Evolutionary conservation across 2,113 vertebrate species (phyloP), one percentile per base, ranked within the genome.

Genomic region (Oncorhynchus mykiss): DNA sequence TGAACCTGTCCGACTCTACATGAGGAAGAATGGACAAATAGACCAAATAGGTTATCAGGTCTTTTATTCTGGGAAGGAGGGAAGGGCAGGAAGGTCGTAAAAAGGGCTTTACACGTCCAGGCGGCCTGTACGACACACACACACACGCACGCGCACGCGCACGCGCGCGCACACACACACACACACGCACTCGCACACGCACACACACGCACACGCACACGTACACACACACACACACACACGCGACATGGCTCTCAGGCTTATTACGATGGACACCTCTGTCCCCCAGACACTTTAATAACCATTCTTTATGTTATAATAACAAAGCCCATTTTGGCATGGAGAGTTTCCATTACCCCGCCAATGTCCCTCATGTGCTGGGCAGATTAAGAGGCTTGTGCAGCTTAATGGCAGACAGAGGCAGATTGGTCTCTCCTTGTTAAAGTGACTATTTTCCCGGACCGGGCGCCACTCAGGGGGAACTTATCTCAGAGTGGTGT

Each of bases 231-330:
- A 8, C 34, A 39, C 1, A 39, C 34, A 2, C 34, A 9, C 34
- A 9, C 60, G 81, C 84, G 82, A 78, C 84, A 84, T 86, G 84
- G 90, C 90, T 88, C 91, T 92, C 91, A 86, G 93, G 91, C 88
- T 93, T 94, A 95, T 95, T 95, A 95, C 93, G 88, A 95, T 94
- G 86, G 95, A 95, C 90, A 90, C 89, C 89, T 92, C 93, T 34
- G 91, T 90, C 90, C 83, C 88, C 86, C 83, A 90, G 92, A 95
- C 91, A 94, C 87, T 94, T 95, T 95, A 94, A 92, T 92, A 95
- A 93, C 83, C 87, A 84, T 94, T 93, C 89, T 93, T 95, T 94
- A 95, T 93, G 89, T 92, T 95, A 90, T 93, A 95, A 95, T 95
- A 95, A 94, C 92, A 94, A 79, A 81, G 87, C 70, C 80, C 82